phyloP scores from a whole-genome alignment of 2,113 vertebrate species.

The Anguilla japonica region DNA sequence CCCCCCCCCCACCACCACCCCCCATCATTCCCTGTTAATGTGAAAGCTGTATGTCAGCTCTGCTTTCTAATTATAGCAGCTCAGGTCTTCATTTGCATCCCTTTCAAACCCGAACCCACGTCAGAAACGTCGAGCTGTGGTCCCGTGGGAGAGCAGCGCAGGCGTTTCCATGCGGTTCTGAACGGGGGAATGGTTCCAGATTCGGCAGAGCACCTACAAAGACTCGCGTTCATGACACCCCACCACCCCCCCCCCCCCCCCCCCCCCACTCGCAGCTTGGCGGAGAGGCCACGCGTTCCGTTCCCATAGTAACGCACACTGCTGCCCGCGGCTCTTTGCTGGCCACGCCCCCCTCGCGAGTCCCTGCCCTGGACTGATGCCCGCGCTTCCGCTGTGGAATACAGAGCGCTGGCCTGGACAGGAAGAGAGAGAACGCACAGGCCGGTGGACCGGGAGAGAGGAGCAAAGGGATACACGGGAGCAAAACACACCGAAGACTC shows the following conservation, averaged over 20 bases:
- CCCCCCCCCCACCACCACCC: neutral
- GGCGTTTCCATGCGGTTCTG: neutral
- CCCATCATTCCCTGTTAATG: neutral
- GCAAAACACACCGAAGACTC: neutral
- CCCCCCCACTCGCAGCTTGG: neutral
- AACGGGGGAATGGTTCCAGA: neutral
- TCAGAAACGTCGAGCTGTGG: neutral
- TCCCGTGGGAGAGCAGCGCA: constrained; percentile 7
- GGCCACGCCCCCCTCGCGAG: neutral
- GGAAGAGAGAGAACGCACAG: neutral
- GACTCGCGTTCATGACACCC: neutral
- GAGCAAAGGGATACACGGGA: neutral
- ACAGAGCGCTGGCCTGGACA: neutral
- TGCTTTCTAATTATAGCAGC: constrained; percentile 26
- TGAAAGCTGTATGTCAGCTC: neutral
- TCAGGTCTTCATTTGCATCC: constrained; percentile 22
- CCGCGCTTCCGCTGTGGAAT: neutral
- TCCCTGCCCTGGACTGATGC: neutral
- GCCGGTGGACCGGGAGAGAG: neutral
- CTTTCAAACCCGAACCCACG: constrained; percentile 16
- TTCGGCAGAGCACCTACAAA: neutral
- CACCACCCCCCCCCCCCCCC: neutral
- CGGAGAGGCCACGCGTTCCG: neutral
- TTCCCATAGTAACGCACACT: neutral
- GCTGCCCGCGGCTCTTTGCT: neutral